These are phyloP conservation scores for Sturnira hondurensis DNA, from an alignment of 2,113 vertebrate genomes.

Conservation along the genomic window DNA sequence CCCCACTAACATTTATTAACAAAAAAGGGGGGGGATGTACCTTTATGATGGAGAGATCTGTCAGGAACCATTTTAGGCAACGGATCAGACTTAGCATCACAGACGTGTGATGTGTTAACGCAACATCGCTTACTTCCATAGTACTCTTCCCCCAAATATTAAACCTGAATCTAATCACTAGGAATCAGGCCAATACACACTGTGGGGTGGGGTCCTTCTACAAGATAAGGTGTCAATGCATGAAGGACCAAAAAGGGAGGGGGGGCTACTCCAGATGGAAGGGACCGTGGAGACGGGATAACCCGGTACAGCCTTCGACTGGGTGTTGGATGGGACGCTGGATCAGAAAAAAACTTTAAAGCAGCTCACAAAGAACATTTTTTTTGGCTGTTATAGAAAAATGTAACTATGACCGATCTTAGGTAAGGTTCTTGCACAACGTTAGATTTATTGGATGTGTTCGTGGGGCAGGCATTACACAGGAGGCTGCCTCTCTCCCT, in stretches of 20 bases:
- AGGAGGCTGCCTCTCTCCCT: not conserved
- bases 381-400: not conserved
- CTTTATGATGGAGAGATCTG: not conserved
- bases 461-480: not conserved
- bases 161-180: not conserved
- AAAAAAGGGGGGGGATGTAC: not conserved
- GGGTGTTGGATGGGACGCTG: not conserved
- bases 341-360: not conserved
- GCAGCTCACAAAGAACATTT: not conserved
- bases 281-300: not conserved
- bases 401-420: not conserved
- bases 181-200: not conserved
- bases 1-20: not conserved
- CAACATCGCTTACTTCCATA: fast-evolving
- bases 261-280: not conserved
- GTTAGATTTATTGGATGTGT: not conserved
- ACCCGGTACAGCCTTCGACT: not conserved
- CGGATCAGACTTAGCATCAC: not conserved
- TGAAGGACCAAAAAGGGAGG: not conserved
- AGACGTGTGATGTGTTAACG: fast-evolving
- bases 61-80: not conserved
- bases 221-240: not conserved
- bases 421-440: not conserved
- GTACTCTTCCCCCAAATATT: not conserved
- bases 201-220: not conserved